These are phyloP conservation scores for Amphiura filiformis DNA, from an alignment of 35 echinoderm and acorn worm species.

Conservation along the genomic window DNA sequence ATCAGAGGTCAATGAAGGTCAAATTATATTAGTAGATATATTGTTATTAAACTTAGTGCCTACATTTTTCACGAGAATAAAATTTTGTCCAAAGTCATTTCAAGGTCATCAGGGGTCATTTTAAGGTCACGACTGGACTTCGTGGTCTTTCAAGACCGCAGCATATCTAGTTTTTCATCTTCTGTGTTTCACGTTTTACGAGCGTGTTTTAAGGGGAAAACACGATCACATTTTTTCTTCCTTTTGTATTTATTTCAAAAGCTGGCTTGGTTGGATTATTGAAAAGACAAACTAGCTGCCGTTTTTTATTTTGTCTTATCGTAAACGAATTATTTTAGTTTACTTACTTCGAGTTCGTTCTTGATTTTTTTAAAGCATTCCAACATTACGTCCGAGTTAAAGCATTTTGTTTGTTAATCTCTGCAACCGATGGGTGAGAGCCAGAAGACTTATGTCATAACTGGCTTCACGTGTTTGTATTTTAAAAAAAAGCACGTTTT, in stretches of 20 bases:
- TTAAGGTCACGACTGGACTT: not conserved
- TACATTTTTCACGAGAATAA: not conserved
- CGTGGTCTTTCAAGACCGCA: not conserved
- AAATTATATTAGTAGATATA: not conserved
- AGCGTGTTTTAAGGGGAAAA: slow-evolving; percentile 8
- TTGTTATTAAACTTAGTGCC: not conserved
- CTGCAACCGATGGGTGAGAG: not conserved
- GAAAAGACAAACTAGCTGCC: not conserved
- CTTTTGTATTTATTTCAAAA: slow-evolving; percentile 12
- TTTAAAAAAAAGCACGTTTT: too few relatives aligned
- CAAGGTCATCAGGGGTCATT: not conserved
- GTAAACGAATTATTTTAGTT: too few relatives aligned
- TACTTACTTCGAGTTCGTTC: too few relatives aligned
- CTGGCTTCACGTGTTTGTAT: not conserved
- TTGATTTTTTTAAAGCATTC: too few relatives aligned
- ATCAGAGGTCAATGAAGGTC: not conserved
- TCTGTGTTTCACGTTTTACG: not conserved
- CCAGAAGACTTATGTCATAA: not conserved
- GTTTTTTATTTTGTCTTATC: too few relatives aligned
- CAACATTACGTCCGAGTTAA: too few relatives aligned
- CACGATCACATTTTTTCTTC: not conserved
- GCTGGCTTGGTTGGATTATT: not conserved
- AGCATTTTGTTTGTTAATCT: too few relatives aligned
- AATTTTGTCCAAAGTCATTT: not conserved
- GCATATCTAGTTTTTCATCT: not conserved